A percentile compares a stretch with the other conserved stretches of the same genome.
Conservation (phyloP, 2,113 vertebrate genomes). For the Oryzias curvinotus region DNA sequence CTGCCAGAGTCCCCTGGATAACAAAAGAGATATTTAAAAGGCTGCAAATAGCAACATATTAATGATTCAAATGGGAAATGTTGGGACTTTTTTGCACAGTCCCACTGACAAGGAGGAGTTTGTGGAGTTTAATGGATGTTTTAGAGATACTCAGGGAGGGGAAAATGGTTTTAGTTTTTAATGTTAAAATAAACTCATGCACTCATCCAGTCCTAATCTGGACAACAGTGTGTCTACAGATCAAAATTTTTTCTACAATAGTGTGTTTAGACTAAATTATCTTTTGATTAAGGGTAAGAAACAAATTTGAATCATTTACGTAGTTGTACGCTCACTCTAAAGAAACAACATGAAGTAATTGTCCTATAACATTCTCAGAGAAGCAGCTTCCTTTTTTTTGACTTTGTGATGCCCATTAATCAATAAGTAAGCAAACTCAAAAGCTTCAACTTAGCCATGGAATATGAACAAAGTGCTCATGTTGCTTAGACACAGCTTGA, state of each 20-base stretch:
- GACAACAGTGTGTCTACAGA: too few relatives aligned
- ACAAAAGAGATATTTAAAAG: slow-evolving; percentile 8
- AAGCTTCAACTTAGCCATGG: neutral
- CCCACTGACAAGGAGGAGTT: too few relatives aligned
- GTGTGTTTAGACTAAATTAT: too few relatives aligned
- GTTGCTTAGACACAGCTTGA: neutral
- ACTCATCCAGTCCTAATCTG: too few relatives aligned
- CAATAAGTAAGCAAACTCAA: neutral
- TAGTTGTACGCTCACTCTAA: too few relatives aligned
- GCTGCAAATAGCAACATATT: slow-evolving; percentile 1
- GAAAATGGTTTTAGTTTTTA: too few relatives aligned
- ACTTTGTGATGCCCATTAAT: slow-evolving; percentile 3
- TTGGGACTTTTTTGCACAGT: neutral
- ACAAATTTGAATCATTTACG: too few relatives aligned
- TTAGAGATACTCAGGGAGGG: too few relatives aligned
- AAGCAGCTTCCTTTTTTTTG: neutral
- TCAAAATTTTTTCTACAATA: too few relatives aligned
- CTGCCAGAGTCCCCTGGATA: neutral
- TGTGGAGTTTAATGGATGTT: too few relatives aligned
- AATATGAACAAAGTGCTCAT: neutral
- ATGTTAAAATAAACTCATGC: too few relatives aligned
- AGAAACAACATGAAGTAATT: neutral
- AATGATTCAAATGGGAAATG: slow-evolving; percentile 7
- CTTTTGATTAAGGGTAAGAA: too few relatives aligned
- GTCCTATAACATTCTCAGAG: neutral